Evolutionary conservation across 1,140 invertebrate genomes (phyloP).

Genomic region (Gryllus bimaculatus): DNA sequence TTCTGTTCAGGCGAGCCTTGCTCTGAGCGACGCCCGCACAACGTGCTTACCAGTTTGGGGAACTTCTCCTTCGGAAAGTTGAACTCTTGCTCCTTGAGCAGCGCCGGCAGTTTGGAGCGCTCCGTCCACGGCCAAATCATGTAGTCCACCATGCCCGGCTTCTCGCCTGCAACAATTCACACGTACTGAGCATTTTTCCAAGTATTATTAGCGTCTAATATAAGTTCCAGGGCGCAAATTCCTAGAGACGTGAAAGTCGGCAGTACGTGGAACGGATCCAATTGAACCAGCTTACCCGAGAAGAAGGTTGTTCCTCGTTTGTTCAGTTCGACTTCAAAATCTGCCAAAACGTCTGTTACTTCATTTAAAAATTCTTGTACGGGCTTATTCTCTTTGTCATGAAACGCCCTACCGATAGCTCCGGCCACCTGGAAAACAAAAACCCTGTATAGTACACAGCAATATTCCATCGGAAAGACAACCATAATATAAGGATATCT

Average conservation of each 20-base stretch:
- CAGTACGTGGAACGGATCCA: background rate
- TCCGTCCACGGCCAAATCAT: conserved; percentile 38
- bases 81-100: conserved; percentile 13
- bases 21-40: conserved; percentile 12
- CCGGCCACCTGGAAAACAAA: conserved; percentile 9
- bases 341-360: conserved; percentile 43
- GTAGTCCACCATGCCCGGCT: conserved; percentile 32
- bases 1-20: too few species aligned
- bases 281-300: conserved; percentile 37
- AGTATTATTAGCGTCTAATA: too few species aligned
- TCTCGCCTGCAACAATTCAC: conserved; percentile 22
- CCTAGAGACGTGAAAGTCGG: background rate
- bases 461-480: too few species aligned
- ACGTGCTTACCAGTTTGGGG: conserved; percentile 19
- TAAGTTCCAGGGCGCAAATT: too few species aligned
- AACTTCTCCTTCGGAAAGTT: conserved; percentile 20
- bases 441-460: too few species aligned
- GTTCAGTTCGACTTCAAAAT: conserved; percentile 55
- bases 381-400: conserved; percentile 10
- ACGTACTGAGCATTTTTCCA: background rate
- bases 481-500: too few species aligned
- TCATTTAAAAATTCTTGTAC: conserved; percentile 24
- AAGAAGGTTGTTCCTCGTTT: conserved; percentile 56
- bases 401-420: background rate
- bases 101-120: conserved; percentile 23